Evolutionary conservation across 2,888 invertebrate species (phyloP), one percentile per base, ranked within the genome.

Genomic region (Bugula neritina): DNA sequence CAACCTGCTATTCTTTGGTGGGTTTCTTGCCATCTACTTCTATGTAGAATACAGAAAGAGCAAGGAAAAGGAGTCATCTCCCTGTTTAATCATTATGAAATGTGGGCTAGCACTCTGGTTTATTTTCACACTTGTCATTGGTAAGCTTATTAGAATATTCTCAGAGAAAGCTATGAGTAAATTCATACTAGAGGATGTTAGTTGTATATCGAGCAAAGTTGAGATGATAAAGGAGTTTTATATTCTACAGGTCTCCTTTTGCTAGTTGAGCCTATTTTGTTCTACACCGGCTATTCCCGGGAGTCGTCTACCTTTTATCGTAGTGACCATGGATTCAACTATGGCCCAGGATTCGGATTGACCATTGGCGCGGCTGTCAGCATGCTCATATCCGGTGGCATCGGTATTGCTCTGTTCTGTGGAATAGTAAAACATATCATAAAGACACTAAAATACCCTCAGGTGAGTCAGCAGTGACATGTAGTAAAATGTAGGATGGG

Each of bases 31-130:
- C n/a, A 63, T 63, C 13, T 63, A 63, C 27, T 31, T 63, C 27
- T 63, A 29, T 63, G 63, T 31, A 10, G 27, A 27, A 13, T 63
- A 63, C 31, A 27, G 21, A 10, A 63, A 63, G 31, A 25, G 31
- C 3, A 27, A 63, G 13, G 63, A 31, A 31, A 63, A 63, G 34
- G 31, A 2, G 31, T 2, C 31, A 5, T 63, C 63, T 31, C 63
- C 63, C n/a, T 63, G 63, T 31, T 31, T 63, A 31, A n/a, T 63
- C 27, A 13, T 63, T 10, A 31, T 31, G 5, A 5, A 63, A 34
- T 63, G 27, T 31, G 63, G 63, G 21, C 27, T 63, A 5, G 63
- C 63, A 10, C 63, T 63, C 2, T 63, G 63, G 63, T 63, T 63
- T 31, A 63, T 63, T 17, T 31, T 63, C 63, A 63, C 63, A 21